Base-by-base conservation (phyloP, 2,888 invertebrate species). In the Clistopyga incitator region DNA sequence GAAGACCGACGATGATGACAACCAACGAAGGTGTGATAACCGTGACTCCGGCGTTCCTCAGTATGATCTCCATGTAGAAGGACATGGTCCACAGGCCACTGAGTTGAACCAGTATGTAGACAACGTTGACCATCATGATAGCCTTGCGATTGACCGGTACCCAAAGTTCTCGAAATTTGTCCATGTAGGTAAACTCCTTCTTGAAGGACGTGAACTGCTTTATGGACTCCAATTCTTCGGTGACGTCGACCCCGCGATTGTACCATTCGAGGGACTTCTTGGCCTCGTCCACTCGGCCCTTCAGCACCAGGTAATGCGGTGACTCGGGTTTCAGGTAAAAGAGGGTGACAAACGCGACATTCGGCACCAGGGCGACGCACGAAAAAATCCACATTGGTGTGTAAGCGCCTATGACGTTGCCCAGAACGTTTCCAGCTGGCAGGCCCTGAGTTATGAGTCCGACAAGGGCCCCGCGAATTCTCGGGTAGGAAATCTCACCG, bases 11-110 rank as follows among this genome's bases (percentile, higher is more conserved):
- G 13, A 91, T 85, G n/a, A 92, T 91, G 8, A 92, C 92, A n/a
- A 90, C 78, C 6, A 79, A 75, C 8, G 91, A 82, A 0, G 92
- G 92, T 0, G 85, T 54, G 3, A 92, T 81, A 3, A 88, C 84
- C 0, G 85, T 86, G 0, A 91, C 88, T 4, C 84, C 50, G 0
- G 89, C 90, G 0, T 86, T 87, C 8, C 23, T 87, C 45, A 92
- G 70, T 11, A 92, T 91, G 3, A 88, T 88, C 72, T 92, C 92
- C 91, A 92, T 90, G 85, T 92, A 92, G 54, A 89, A 91, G 3
- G 90, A 42, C 3, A 92, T 79, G 3, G 88, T 84, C 84, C 84
- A 84, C 1, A 87, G 50, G 13, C 87, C 87, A 71, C 86, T 82
- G 13, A 85, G 56, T 59, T 87, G 87, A 4, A 86, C 77, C 4